Base-by-base conservation (phyloP, 2,888 invertebrate species). In the Epicampocera succincta region DNA sequence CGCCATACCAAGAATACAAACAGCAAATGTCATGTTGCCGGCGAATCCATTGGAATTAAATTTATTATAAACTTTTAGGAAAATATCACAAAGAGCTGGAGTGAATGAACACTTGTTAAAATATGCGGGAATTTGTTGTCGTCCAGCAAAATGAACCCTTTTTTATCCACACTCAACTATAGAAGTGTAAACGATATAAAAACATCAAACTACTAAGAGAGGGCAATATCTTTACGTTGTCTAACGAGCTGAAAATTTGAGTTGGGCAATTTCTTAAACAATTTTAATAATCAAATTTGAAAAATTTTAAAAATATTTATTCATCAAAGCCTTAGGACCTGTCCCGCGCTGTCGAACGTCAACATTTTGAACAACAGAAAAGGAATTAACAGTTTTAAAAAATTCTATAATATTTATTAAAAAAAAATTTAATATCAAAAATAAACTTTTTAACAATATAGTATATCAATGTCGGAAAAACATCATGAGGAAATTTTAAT, bases 31-130 rank as follows among this genome's bases (percentile, higher is more conserved):
- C 75, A 68, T 68, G 52, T 54, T 75, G 66, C 60, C 50, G 68
- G 68, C 58, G 75, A 60, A 75, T 68, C 44, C 75, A 58, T 60
- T 68, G 46, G 66, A 60, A 42, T 75, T 58, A 44, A 68, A 76
- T 76, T 76, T 76, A 61, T 76, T 68, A 44, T 52, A 52, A 76
- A 68, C 21, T 60, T 66, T 15, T 17, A n/a, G 1, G 40, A 72
- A 33, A 46, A 54, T 33, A 33, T 33, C 33, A 33, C 33, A 33
- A 33, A 21, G 19, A 25, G 17, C 38, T 58, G 1, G 33, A 48
- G 13, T 15, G 46, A 25, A 17, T 21, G 17, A 65, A 54, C 13
- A 68, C 40, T 58, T 48, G 65, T 46, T 56, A 56, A 66, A 48
- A 48, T 48, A 74, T 48, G 46, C 11, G 46, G 33, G 33, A 17